Percentiles rank a stretch among this genome's conserved stretches.
phyloP scores from a whole-genome alignment of 2,797 vertebrate genomes.

The Sebastes itinus region DNA sequence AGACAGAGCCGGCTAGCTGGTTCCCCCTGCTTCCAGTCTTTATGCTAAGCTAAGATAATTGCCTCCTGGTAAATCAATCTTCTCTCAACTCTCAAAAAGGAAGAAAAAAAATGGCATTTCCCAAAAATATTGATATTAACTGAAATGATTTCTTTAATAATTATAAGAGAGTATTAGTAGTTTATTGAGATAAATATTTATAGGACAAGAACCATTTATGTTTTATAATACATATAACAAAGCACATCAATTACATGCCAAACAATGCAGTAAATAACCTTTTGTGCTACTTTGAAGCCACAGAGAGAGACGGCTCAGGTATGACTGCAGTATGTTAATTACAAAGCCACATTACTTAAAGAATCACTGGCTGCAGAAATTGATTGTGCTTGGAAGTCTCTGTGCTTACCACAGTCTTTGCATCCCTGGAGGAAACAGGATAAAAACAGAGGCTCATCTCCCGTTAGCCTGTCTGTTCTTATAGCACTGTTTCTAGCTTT shows the following conservation, averaged over 20 bases:
- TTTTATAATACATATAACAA: background rate
- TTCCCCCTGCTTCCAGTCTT: too few relatives aligned
- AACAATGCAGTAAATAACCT: background rate
- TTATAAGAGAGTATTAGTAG: background rate
- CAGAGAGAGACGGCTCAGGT: background rate
- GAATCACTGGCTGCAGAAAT: conserved; percentile 3
- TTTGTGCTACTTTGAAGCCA: background rate
- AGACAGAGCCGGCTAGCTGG: too few relatives aligned
- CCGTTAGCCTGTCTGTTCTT: background rate
- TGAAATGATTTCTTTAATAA: background rate
- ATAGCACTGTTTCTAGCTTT: background rate
- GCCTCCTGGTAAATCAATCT: too few relatives aligned
- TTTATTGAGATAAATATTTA: background rate
- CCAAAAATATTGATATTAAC: too few relatives aligned
- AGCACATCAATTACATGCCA: background rate
- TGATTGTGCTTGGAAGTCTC: background rate
- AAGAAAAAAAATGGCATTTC: too few relatives aligned
- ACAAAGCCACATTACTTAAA: conserved; percentile 10
- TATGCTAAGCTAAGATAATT: too few relatives aligned
- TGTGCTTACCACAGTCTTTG: background rate
- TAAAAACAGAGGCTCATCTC: background rate
- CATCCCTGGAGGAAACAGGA: background rate
- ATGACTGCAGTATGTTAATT: conserved; percentile 15
- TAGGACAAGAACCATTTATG: background rate
- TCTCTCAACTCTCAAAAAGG: too few relatives aligned